Evolutionary conservation across 2,797 vertebrate species (phyloP).

Genomic region (Pristis pectinata): DNA sequence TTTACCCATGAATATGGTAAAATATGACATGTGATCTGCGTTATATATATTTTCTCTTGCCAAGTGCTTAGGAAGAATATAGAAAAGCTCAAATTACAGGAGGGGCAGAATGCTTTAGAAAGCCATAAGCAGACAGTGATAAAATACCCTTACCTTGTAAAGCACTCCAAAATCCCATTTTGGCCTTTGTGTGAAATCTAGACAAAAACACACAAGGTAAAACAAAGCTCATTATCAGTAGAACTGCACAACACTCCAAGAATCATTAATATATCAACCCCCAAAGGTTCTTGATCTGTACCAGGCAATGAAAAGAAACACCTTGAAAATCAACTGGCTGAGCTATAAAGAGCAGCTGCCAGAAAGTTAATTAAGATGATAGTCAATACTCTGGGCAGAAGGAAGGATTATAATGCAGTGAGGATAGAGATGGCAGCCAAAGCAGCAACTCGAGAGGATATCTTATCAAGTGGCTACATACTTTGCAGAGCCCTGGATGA

Average conservation of each 20-base stretch:
- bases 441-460: conserved; percentile 14
- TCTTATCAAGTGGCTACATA: conserved; percentile 33
- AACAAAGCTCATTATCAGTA: not conserved
- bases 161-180: not conserved
- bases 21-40: no score
- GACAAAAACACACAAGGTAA: not conserved
- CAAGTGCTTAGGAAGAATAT: not conserved
- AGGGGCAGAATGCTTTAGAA: not conserved
- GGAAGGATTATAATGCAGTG: not conserved
- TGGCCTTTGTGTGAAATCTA: not conserved
- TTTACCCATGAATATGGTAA: not conserved
- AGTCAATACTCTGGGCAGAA: conserved; percentile 29
- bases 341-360: conserved; percentile 23
- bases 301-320: conserved; percentile 18
- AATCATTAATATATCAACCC: not conserved
- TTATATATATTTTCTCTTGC: not conserved
- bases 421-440: conserved; percentile 1
- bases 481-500: not conserved
- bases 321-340: conserved; percentile 19
- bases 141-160: not conserved
- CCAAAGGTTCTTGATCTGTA: not conserved
- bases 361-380: conserved; percentile 33
- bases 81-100: not conserved
- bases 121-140: no score
- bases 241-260: not conserved